A percentile compares a stretch with the other conserved stretches of the same genome.
phyloP scores from a whole-genome alignment of 1,140 invertebrate species.

The Zaprionus taronus region DNA sequence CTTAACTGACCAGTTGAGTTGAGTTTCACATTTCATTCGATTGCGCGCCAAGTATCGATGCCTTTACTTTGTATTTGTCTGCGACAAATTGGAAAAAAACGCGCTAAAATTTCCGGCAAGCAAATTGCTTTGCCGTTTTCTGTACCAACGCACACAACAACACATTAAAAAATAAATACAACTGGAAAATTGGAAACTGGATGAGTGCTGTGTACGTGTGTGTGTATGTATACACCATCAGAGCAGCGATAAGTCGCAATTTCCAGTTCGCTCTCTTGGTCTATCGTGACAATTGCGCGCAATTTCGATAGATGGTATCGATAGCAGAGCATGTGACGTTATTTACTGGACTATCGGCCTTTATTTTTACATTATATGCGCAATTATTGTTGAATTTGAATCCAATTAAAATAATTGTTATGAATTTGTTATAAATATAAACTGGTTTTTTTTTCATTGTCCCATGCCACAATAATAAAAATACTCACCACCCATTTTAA shows the following conservation, averaged over 20 bases:
- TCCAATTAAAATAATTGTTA: not conserved
- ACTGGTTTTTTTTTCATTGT: not conserved
- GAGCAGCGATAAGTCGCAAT: slow-evolving; percentile 26
- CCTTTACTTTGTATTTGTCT: slow-evolving; percentile 5
- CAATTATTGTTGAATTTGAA: not conserved
- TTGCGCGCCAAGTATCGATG: slow-evolving; percentile 3
- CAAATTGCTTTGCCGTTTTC: slow-evolving; percentile 47
- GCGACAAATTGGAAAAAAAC: slow-evolving; percentile 39
- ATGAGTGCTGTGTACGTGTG: slow-evolving; percentile 32
- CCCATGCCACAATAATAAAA: not conserved
- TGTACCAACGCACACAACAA: slow-evolving; percentile 57
- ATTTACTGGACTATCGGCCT: not conserved
- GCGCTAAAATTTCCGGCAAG: slow-evolving; percentile 51
- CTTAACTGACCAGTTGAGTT: not conserved
- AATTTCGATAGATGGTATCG: slow-evolving; percentile 33
- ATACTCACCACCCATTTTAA: slow-evolving; percentile 38
- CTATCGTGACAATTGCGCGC: slow-evolving; percentile 43
- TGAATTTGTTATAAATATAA: not conserved
- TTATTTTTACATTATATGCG: not conserved
- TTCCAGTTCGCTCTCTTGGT: slow-evolving; percentile 5
- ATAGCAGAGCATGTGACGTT: slow-evolving; percentile 15
- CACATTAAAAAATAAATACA: slow-evolving; percentile 59
- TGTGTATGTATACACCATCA: slow-evolving; percentile 26
- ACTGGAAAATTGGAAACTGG: slow-evolving; percentile 48
- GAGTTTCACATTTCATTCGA: slow-evolving; percentile 29